A percentile compares a stretch with the other conserved stretches of the same genome.
These are phyloP conservation scores for Macaca mulatta DNA, from an alignment of 2,113 vertebrate species.

Conservation along the genomic window DNA sequence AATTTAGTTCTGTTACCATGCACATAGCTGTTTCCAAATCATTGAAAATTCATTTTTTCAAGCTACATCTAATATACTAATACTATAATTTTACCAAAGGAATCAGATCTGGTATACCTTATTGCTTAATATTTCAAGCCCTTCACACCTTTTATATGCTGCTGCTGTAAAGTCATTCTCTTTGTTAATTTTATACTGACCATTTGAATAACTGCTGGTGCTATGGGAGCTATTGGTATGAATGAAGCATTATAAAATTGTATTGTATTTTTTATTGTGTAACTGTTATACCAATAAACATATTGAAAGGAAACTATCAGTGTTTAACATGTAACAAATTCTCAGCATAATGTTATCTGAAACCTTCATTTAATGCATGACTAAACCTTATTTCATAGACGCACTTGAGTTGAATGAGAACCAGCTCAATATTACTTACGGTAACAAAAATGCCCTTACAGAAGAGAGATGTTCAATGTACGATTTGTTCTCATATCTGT, in stretches of 20 bases:
- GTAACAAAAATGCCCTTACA: constrained; percentile 55
- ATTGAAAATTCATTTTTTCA: neutral
- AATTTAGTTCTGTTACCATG: neutral
- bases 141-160: neutral
- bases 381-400: constrained; percentile 57
- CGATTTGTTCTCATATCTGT: neutral
- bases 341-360: constrained; percentile 54
- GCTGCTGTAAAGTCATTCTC: neutral
- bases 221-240: constrained; percentile 20
- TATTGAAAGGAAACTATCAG: constrained; percentile 62
- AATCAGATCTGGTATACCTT: neutral
- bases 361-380: constrained; percentile 74
- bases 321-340: constrained; percentile 69
- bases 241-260: constrained; percentile 60
- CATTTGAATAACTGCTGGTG: constrained; percentile 5
- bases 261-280: constrained; percentile 70
- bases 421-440: constrained; percentile 4
- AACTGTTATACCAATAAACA: constrained; percentile 68
- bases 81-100: neutral
- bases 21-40: neutral
- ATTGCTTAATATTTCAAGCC: neutral
- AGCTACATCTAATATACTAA: neutral
- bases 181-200: constrained; percentile 45
- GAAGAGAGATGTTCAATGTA: constrained; percentile 45
- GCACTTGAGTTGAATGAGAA: constrained; percentile 49